Base-by-base conservation (phyloP, 2,113 vertebrate species). In the Sylvilagus bachmani region DNA sequence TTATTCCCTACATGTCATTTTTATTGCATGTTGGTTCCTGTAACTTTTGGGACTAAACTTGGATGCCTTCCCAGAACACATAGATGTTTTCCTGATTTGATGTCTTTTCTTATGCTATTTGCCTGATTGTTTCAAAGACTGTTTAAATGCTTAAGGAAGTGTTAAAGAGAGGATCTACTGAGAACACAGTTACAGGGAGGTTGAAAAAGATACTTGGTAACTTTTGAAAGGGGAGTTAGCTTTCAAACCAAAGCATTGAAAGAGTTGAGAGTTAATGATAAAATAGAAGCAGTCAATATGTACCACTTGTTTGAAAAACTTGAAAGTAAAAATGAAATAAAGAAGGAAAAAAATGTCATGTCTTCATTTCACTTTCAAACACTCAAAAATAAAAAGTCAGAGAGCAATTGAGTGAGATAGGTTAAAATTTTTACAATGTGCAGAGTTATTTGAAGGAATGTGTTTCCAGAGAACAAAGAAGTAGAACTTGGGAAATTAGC, bases 41-140 rank as follows among this genome's bases (percentile, higher is more conserved):
- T 67, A 95, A 95, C 66, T 77, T 95, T 83, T 2, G 64, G 62
- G 8, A 86, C 44, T 93, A 62, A 89, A 87, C 64, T 62, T 95
- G 89, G 64, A 70, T 91, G 3, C 66, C 2, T 89, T 89, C 66
- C 78, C 62, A 95, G 81, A 95, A 79, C 7, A 77, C 21, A 74
- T 8, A 86, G 51, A 71, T 38, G 11, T 4, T 83, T 95, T 2
- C 3, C 9, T 92, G n/a, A 4, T 66, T 93, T 71, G 88, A 7
- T 38, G 6, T 9, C 10, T 89, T 92, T 89, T 86, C 69, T 58
- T 58, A 25, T 49, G 19, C 9, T 24, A 4, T 73, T 80, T 92
- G n/a, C 94, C 19, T 82, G 25, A 62, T 6, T 74, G 19, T 88
- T 93, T 82, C 67, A 66, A 85, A 55, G 33, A 80, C 8, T 62